phyloP scores from a whole-genome alignment of 2,797 vertebrate genomes.

The Protonibea diacanthus region DNA sequence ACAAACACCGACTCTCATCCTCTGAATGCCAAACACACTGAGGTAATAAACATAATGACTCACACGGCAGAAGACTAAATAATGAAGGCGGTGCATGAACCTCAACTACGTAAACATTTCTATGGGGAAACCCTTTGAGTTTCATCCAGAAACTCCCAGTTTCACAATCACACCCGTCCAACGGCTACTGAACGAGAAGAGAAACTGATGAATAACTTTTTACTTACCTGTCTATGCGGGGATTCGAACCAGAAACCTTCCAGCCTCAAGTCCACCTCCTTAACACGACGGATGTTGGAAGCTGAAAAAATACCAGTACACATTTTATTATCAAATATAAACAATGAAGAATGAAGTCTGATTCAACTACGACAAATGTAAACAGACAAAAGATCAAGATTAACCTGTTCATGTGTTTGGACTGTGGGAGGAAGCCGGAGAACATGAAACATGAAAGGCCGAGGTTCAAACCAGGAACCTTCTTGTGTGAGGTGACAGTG shows the following conservation, averaged over 20 bases:
- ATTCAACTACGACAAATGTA: background rate
- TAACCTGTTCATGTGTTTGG: too few species aligned
- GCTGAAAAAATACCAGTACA: background rate
- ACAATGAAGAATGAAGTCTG: background rate
- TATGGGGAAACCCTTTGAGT: background rate
- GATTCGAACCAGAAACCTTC: constrained; percentile 1
- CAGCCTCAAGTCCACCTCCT: background rate
- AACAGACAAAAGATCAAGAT: background rate
- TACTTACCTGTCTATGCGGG: background rate
- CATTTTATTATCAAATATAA: background rate
- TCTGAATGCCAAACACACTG: background rate
- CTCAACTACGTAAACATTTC: constrained; percentile 8
- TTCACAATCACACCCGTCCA: background rate
- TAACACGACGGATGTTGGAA: background rate
- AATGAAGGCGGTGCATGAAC: background rate
- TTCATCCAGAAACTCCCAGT: background rate
- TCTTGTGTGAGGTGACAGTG: too few species aligned
- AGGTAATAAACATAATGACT: background rate
- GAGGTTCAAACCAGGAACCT: too few species aligned
- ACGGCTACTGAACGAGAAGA: background rate
- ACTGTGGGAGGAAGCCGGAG: too few species aligned
- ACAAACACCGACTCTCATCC: constrained; percentile 10
- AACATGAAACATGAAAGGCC: too few species aligned
- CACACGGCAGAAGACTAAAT: background rate
- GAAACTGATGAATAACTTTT: background rate